Conservation (phyloP, 2,113 vertebrate species). For the Neogobius melanostomus region DNA sequence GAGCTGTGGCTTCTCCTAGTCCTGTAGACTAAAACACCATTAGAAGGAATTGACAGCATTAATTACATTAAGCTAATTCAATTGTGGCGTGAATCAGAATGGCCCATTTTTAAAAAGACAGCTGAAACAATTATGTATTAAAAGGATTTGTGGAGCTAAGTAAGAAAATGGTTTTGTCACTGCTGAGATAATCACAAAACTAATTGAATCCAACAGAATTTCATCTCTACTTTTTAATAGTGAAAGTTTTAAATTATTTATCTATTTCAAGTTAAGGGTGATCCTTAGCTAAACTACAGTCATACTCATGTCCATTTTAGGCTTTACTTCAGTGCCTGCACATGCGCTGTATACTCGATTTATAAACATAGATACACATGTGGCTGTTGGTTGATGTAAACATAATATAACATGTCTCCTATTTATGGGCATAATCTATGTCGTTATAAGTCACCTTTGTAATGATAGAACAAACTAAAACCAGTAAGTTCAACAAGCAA, state of each 20-base stretch:
- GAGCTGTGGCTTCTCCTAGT: conserved; percentile 39
- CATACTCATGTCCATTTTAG: conserved; percentile 53
- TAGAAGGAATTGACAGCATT: conserved; percentile 36
- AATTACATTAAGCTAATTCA: conserved; percentile 23
- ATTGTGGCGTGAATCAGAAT: conserved; percentile 22
- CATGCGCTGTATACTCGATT: conserved; percentile 42
- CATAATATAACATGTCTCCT: conserved; percentile 25
- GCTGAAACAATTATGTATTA: conserved; percentile 1
- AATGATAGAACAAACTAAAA: neutral
- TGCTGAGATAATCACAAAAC: too few species aligned
- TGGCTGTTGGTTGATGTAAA: conserved; percentile 56
- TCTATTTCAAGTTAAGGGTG: neutral
- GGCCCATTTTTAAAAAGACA: conserved; percentile 1
- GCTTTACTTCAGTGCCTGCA: conserved; percentile 35
- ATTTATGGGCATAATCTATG: neutral
- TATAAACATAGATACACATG: conserved; percentile 53
- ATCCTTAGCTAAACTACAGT: conserved; percentile 14
- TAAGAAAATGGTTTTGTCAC: neutral
- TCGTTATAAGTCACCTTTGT: neutral
- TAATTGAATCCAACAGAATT: neutral
- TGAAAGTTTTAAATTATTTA: neutral
- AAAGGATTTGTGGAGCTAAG: neutral
- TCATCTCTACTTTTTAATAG: neutral
- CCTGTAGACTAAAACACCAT: conserved; percentile 40
- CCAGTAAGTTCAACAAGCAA: too few species aligned